Base-by-base conservation (phyloP, 2,113 vertebrate genomes). In the Chloropsis hardwickii region DNA sequence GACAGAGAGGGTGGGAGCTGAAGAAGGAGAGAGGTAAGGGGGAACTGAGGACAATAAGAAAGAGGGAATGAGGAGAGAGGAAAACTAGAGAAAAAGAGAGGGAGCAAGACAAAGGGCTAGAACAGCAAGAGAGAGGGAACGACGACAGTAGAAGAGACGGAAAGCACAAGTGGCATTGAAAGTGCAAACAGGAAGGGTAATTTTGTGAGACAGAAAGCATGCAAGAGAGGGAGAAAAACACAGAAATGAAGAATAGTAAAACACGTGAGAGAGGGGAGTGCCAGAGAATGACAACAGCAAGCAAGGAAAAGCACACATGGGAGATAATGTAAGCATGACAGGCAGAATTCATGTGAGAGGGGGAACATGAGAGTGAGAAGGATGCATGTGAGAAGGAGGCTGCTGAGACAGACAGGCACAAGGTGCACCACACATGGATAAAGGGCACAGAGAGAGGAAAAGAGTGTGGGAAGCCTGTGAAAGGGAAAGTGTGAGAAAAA, bases 261-360 rank as follows among this genome's bases (percentile, higher is more conserved):
- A 78, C 44, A 47, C 0, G 0, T 6, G 14, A 48, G 40, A 10
- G 3, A 44, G 25, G 3, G 3, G 11, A 25, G 22, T 21, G 20
- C 37, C 70, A 86, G 16, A 72, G 48, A 81, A 62, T 14, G 12
- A 53, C 42, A 77, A 24, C 7, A 67, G 47, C 4, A 4, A 66
- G 47, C 37, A 62, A 64, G 15, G 11, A 44, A 93, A 88, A 70
- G 48, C 33, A 88, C 33, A 71, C 22, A 50, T 1, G 8, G 51
- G 29, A 74, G n/a, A 25, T 9, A 71, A 71, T 9, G n/a, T 19
- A 81, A 62, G 31, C 47, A 81, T 35, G n/a, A 65, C 19, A n/a
- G 6, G 33, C 22, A 77, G 62, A 62, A 86, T 45, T 67, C 53
- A 56, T 21, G n/a, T 17, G 20, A 77, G 37, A 71, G 5, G 19